Conservation (phyloP, 2,888 invertebrate species). For the Sicus ferrugineus region DNA sequence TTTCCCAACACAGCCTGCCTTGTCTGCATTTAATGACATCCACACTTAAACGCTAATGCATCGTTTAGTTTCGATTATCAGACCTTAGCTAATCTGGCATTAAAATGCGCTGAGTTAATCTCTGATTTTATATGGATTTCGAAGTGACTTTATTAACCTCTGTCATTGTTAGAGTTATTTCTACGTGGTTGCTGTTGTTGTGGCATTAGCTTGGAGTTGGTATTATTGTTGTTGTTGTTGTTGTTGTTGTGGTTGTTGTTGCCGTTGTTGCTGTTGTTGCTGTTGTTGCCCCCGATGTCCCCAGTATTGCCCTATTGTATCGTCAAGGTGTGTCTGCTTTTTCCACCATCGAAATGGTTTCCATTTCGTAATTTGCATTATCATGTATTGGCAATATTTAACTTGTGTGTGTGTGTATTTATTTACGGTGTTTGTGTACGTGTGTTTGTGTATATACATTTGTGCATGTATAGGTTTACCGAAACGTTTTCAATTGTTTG, state of each 20-base stretch:
- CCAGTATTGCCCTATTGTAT: neutral
- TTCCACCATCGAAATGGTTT: neutral
- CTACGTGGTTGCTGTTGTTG: neutral
- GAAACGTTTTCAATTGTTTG: slow-evolving; percentile 1
- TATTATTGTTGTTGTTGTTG: neutral
- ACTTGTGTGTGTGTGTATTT: neutral
- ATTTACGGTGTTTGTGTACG: neutral
- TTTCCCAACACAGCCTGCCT: too few species aligned
- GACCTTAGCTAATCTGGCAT: neutral
- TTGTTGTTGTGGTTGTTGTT: neutral
- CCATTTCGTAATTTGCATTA: slow-evolving; percentile 23
- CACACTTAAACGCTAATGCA: slow-evolving; percentile 25
- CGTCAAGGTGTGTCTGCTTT: slow-evolving; percentile 19
- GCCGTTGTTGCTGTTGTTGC: neutral
- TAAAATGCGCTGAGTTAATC: slow-evolving; percentile 20
- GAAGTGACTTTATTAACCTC: slow-evolving; percentile 17
- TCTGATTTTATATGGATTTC: slow-evolving; percentile 1
- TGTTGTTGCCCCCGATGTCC: neutral
- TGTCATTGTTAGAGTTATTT: neutral
- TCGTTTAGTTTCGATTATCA: slow-evolving; percentile 27
- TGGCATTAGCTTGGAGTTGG: neutral
- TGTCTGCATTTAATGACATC: too few species aligned
- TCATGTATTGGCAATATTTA: neutral
- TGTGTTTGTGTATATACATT: slow-evolving; percentile 2
- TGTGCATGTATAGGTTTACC: slow-evolving; percentile 1